A percentile compares a stretch with the other conserved stretches of the same genome.
Evolutionary conservation across 2,888 invertebrate species (phyloP).

Genomic region (Pollenia amentaria): DNA sequence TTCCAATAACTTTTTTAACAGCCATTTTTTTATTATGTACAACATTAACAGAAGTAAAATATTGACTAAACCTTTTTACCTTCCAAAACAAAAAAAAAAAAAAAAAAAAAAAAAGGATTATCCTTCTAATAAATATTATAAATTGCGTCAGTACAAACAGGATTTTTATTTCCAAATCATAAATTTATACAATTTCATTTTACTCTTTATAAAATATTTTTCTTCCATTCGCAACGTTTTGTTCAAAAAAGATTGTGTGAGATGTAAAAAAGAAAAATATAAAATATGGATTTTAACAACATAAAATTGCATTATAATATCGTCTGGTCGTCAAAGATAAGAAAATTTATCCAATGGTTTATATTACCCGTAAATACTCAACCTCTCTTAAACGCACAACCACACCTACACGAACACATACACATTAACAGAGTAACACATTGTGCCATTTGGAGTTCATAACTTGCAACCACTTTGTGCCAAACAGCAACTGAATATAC

Average conservation of each 20-base stretch:
- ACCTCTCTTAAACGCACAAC: conserved; percentile 55
- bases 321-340: conserved; percentile 85
- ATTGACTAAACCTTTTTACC: conserved; percentile 24
- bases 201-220: conserved; percentile 3
- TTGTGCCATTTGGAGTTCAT: conserved; percentile 67
- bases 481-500: conserved; percentile 15
- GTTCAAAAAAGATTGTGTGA: conserved; percentile 27
- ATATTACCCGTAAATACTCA: conserved; percentile 74
- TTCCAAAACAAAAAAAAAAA: conserved; percentile 16
- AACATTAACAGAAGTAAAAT: neutral
- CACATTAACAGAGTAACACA: conserved; percentile 11
- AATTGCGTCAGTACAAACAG: conserved; percentile 57
- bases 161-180: conserved; percentile 68
- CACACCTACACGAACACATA: conserved; percentile 4
- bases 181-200: conserved; percentile 62
- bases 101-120: conserved; percentile 51
- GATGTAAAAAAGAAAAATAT: conserved; percentile 60
- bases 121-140: conserved; percentile 63
- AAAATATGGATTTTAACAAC: conserved; percentile 75
- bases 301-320: conserved; percentile 83
- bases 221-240: conserved; percentile 14
- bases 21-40: no score
- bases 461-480: conserved; percentile 50
- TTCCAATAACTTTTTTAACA: no score
- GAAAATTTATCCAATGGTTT: conserved; percentile 84